Evolutionary conservation across 2,113 vertebrate genomes (phyloP), one percentile per base, ranked within the genome.

Genomic region (Mormyrus iriodes): DNA sequence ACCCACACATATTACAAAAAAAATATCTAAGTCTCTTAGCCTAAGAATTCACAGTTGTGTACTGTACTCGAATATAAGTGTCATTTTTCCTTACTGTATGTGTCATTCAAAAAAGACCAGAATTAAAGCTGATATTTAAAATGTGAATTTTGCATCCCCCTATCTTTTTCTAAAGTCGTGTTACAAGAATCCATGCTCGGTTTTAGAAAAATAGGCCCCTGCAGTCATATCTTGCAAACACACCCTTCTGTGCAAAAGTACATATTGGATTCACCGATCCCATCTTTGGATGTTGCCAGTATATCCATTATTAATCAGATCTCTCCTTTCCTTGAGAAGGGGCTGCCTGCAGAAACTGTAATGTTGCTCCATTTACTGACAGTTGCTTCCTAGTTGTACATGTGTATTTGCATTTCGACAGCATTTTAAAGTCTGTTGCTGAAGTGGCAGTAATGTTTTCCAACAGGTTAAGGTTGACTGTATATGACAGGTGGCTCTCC

Each of bases 1-100:
- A 82, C 90, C 79, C 90, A 90, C 91, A 69, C 76, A 61, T 89
- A 85, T 91, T 87, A 87, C 58, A 79, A 76, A 85, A 89, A n/a
- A 31, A 85, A 44, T 89, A 31, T 42, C 35, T 89, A 84, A 35
- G 86, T 42, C 76, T 90, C 52, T 35, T 87, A 61, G 86, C 55
- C 53, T 87, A 87, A 65, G 86, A 87, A 87, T 42, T 65, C 55
- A 42, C 85, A 55, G 35, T 58, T 90, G 86, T 87, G 69, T 65
- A 83, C 52, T 84, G 86, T 83, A 88, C 39, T 82, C 79, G 49
- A 86, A 88, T 46, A 55, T 46, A 39, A 83, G 42, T 90, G 89
- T 90, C 58, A 86, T 89, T 88, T 88, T 88, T 88, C 73, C 86
- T 88, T 44, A 83, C 79, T 90, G 39, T 87, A 65, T 82, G 65